These are phyloP conservation scores for Chelonus formosanus DNA, from an alignment of 2,888 invertebrate species.

Conservation along the genomic window DNA sequence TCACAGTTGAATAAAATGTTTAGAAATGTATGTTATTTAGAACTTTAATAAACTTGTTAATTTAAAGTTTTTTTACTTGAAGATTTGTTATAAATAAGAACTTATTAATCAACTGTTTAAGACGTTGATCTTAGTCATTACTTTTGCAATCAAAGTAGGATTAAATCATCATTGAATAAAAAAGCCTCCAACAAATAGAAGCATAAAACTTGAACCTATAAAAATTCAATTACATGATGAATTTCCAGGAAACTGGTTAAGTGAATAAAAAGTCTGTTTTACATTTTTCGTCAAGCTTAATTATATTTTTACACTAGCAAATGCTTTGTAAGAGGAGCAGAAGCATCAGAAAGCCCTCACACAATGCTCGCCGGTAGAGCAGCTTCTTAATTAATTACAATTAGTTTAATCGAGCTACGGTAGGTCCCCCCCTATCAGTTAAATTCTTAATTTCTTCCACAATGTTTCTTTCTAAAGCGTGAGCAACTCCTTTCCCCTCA, in stretches of 20 bases:
- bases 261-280: conserved; percentile 11
- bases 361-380: conserved; percentile 35
- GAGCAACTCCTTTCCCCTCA: conserved; percentile 5
- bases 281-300: conserved; percentile 28
- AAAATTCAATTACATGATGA: too few relatives aligned
- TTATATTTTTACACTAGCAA: conserved; percentile 23
- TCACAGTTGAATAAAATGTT: too few relatives aligned
- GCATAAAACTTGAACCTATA: too few relatives aligned
- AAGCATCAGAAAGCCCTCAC: neutral
- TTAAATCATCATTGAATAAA: too few relatives aligned
- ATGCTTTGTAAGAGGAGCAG: conserved; percentile 12
- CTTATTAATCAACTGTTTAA: too few relatives aligned
- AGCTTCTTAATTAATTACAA: conserved; percentile 62
- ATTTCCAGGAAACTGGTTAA: conserved; percentile 6
- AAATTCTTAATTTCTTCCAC: conserved; percentile 37
- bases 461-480: conserved; percentile 12
- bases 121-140: too few relatives aligned
- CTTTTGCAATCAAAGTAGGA: too few relatives aligned
- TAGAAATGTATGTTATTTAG: too few relatives aligned
- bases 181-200: too few relatives aligned
- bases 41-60: too few relatives aligned
- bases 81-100: too few relatives aligned
- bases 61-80: too few relatives aligned
- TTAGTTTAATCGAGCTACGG: conserved; percentile 59
- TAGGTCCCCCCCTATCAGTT: conserved; percentile 21